Base-by-base conservation (phyloP, 2,113 vertebrate genomes). In the Calidris pygmaea region DNA sequence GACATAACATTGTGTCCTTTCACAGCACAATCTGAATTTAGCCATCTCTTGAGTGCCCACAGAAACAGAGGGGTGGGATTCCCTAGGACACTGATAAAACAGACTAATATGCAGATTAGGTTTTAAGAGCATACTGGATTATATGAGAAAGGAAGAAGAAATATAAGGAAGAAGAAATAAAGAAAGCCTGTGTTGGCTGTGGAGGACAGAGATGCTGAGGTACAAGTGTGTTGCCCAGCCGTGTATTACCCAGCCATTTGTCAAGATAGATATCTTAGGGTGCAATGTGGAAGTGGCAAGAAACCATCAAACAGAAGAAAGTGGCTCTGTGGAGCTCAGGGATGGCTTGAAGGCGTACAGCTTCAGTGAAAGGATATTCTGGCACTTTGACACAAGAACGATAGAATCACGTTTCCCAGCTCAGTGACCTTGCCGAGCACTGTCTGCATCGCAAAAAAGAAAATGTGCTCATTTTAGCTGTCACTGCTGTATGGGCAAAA, bases 401-500 rank as follows among this genome's bases (percentile, higher is more conserved):
- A 23, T 9, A 86, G 88, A 92, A 59, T 72, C 48, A n/a, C 0
- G 0, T 76, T 93, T 92, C 86, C 48, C 53, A 79, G 86, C 41
- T 92, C 3, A 2, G 41, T 95, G 86, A 93, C 92, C 88, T 92
- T 84, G 76, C 35, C 87, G 66, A 79, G n/a, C 41, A 35, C 73
- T 41, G 35, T 67, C 71, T 73, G 35, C 14, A 24, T 37, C 11
- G 1, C 3, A 3, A 73, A 85, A 78, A 60, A 41, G 10, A 92
- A 93, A 96, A 89, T 37, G 34, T 90, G 79, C 48, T 89, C 72
- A 45, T 71, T 93, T 89, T 71, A 79, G 41, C 81, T 88, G 90
- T 91, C 81, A 76, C 30, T 2, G 0, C 66, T 75, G 7, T 48
- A 52, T 71, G 47, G 41, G 66, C 50, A 86, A 85, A 88, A 43